phyloP scores from a whole-genome alignment of 2,888 invertebrate species.

The Axea sp. region DNA sequence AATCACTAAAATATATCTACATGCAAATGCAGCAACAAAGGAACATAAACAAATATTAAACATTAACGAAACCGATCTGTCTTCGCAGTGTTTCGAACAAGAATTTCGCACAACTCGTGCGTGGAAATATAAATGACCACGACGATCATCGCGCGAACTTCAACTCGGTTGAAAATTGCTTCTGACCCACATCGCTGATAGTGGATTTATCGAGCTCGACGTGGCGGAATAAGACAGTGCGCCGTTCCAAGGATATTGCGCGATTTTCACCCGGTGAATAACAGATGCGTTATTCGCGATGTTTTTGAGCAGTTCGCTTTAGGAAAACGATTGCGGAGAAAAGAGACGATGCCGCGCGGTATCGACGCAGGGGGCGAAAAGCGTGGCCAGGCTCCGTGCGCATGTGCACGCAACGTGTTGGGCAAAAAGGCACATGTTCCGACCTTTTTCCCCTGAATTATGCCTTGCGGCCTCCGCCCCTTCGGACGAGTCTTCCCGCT shows the following conservation, averaged over 20 bases:
- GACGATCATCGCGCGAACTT: conserved; percentile 2
- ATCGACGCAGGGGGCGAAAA: conserved; percentile 8
- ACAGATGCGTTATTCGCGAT: conserved; percentile 4
- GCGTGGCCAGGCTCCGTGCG: conserved; percentile 8
- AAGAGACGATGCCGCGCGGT: conserved; percentile 7
- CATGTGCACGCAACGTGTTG: conserved; percentile 36
- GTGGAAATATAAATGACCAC: conserved; percentile 7
- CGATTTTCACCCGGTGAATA: conserved; percentile 5
- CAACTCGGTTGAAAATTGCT: conserved; percentile 14
- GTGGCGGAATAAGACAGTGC: conserved; percentile 19
- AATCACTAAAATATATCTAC: too few species aligned
- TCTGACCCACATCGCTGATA: conserved; percentile 30
- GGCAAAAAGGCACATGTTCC: conserved; percentile 44
- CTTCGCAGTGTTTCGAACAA: too few species aligned
- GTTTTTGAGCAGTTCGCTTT: background rate
- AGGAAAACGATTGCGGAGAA: too few species aligned
- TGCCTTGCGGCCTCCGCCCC: conserved; percentile 36
- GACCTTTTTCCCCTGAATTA: conserved; percentile 31
- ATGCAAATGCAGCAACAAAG: too few species aligned
- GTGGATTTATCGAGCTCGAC: conserved; percentile 26
- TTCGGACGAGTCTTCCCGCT: conserved; percentile 15
- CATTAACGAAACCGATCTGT: too few species aligned
- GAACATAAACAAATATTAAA: too few species aligned
- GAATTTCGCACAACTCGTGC: conserved; percentile 1
- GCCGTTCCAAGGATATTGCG: background rate